These are phyloP conservation scores for Myanophis thanlyinensis DNA, from an alignment of 2,113 vertebrate genomes.

Conservation along the genomic window DNA sequence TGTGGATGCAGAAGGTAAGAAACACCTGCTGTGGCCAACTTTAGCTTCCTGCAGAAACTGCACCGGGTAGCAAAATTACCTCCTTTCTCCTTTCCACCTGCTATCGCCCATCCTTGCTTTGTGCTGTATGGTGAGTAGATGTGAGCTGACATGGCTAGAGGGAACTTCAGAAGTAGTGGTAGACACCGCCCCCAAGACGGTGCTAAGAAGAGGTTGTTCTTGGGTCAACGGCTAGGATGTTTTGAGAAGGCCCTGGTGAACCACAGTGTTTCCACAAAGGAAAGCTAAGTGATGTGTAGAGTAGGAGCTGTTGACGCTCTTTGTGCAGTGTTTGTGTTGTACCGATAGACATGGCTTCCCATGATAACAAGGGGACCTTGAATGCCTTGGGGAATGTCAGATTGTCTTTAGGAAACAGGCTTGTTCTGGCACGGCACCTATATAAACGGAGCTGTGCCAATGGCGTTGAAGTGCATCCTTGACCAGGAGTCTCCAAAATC, in stretches of 20 bases:
- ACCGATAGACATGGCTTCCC: neutral
- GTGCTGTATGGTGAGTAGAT: rapidly evolving
- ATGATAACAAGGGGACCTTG: neutral
- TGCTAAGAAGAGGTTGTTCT: slow-evolving; percentile 27
- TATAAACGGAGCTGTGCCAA: neutral
- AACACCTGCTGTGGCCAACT: neutral
- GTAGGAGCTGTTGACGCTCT: neutral
- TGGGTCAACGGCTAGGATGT: slow-evolving; percentile 43
- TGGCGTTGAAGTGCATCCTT: neutral
- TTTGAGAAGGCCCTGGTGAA: slow-evolving; percentile 37
- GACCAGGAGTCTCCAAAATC: no score
- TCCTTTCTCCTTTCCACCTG: neutral
- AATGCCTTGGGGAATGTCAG: neutral
- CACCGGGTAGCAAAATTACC: neutral
- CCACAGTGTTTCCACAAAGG: slow-evolving; percentile 36
- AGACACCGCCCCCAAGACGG: slow-evolving; percentile 20
- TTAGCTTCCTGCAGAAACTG: neutral
- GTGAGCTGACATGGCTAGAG: neutral
- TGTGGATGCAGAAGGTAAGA: slow-evolving; percentile 68
- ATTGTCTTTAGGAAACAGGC: neutral
- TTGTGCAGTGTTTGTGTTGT: rapidly evolving
- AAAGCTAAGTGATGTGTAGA: slow-evolving; percentile 3
- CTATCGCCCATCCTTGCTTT: neutral
- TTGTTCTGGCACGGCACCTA: neutral
- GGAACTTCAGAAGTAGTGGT: rapidly evolving